Percentiles rank a stretch among this genome's conserved stretches.
These are phyloP conservation scores for Chloropsis cyanopogon DNA, from an alignment of 2,113 vertebrate genomes.

Conservation along the genomic window DNA sequence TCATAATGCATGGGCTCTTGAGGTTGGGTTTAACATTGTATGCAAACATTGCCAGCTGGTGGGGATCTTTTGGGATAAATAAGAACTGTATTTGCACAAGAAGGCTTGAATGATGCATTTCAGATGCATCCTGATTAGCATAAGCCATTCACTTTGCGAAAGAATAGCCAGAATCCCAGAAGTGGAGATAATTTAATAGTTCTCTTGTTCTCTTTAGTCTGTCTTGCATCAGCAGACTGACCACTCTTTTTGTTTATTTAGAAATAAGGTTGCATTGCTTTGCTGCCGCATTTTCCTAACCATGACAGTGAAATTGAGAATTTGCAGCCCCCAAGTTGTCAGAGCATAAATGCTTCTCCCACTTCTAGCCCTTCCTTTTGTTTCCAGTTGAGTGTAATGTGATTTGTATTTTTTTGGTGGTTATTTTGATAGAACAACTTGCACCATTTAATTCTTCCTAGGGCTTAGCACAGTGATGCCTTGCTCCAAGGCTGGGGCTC, in stretches of 20 bases:
- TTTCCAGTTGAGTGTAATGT: neutral
- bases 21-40: conserved; percentile 47
- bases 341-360: neutral
- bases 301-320: neutral
- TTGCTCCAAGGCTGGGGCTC: neutral
- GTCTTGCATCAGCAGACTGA: neutral
- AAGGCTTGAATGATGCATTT: conserved; percentile 51
- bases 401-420: neutral
- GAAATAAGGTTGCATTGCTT: neutral
- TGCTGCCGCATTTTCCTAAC: neutral
- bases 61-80: conserved; percentile 60
- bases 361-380: neutral
- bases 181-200: conserved; percentile 52
- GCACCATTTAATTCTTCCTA: neutral
- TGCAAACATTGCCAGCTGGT: conserved; percentile 66
- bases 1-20: conserved; percentile 35
- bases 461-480: neutral
- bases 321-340: neutral
- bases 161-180: conserved; percentile 48
- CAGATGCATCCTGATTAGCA: conserved; percentile 58
- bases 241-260: conserved; percentile 10
- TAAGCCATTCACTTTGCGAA: conserved; percentile 48
- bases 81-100: conserved; percentile 56
- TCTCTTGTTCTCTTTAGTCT: conserved; percentile 26
- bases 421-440: neutral